Percentiles rank a stretch among this genome's conserved stretches.
Conservation (phyloP, 2,888 invertebrate species). For the Thera britannica region DNA sequence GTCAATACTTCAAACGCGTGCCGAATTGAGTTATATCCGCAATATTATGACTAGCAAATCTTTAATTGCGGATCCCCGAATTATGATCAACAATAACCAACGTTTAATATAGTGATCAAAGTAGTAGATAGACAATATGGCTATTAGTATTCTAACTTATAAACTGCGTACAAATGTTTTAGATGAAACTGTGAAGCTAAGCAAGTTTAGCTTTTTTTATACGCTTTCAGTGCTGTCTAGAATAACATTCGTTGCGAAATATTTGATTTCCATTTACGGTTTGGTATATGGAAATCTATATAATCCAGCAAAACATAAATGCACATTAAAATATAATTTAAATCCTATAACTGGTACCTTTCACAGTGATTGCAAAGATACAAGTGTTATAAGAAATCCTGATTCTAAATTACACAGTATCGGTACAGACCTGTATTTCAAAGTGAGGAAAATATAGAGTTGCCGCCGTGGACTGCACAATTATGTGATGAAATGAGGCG, state of each 20-base stretch:
- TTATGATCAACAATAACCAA: background rate
- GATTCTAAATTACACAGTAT: constrained; percentile 33
- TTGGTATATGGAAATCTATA: background rate
- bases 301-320: constrained; percentile 1
- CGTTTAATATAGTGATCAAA: background rate
- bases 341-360: constrained; percentile 15
- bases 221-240: no score
- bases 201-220: no score
- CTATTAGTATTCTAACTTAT: background rate
- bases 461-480: constrained; percentile 29
- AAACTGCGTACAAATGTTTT: background rate
- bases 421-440: constrained; percentile 27
- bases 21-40: background rate
- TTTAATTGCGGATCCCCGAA: background rate
- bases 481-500: constrained; percentile 38
- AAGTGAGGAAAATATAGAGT: constrained; percentile 36
- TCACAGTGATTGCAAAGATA: constrained; percentile 36
- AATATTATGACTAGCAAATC: constrained; percentile 12
- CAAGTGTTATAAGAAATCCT: constrained; percentile 37
- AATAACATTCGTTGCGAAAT: background rate
- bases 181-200: no score
- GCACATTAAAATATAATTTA: constrained; percentile 7
- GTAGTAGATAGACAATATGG: background rate
- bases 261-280: background rate
- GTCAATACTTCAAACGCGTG: constrained; percentile 3